Evolutionary conservation across 2,888 invertebrate genomes (phyloP).

Genomic region (Nesidiocoris tenuis): DNA sequence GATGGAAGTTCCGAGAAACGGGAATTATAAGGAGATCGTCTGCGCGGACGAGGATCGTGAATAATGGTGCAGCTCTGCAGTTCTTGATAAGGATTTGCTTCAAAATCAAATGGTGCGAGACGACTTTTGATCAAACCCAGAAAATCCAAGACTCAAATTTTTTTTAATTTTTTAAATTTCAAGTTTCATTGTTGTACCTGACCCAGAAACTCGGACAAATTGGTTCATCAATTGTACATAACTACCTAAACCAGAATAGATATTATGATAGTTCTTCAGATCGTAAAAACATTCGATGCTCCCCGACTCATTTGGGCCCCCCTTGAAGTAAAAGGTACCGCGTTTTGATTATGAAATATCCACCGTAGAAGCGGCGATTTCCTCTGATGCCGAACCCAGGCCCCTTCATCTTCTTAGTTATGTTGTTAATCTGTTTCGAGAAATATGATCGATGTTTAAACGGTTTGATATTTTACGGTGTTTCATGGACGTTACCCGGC

Average conservation of each 20-base stretch:
- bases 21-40: not conserved
- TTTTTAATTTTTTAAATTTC: too few species aligned
- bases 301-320: not conserved
- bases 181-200: too few species aligned
- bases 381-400: constrained; percentile 3
- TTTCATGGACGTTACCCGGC: constrained; percentile 23
- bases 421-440: constrained; percentile 32
- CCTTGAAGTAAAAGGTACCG: constrained; percentile 5
- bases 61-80: too few species aligned
- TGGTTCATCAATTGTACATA: too few species aligned
- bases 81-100: too few species aligned
- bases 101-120: too few species aligned
- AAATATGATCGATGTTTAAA: constrained; percentile 38
- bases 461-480: constrained; percentile 38
- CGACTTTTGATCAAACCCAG: too few species aligned
- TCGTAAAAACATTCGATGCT: too few species aligned
- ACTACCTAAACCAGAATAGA: too few species aligned
- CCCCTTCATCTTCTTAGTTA: constrained; percentile 24
- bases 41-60: not conserved
- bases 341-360: constrained; percentile 21
- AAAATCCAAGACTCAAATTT: too few species aligned
- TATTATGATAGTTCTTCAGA: too few species aligned
- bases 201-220: too few species aligned
- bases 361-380: constrained; percentile 17
- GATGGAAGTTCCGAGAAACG: not conserved